These are phyloP conservation scores for Bradysia coprophila DNA, from an alignment of 1,140 invertebrate species.

Conservation along the genomic window DNA sequence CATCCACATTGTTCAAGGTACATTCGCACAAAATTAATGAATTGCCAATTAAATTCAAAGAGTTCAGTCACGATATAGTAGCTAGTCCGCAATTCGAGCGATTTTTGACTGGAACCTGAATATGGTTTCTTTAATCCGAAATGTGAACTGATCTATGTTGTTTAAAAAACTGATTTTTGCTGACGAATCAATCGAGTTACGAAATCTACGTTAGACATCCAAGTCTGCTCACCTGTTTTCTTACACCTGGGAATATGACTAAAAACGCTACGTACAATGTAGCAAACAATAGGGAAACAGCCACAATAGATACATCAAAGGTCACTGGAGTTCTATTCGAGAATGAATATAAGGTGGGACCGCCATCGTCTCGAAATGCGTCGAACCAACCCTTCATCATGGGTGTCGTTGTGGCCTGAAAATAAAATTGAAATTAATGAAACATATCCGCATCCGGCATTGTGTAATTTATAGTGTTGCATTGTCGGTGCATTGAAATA, in stretches of 20 bases:
- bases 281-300: conserved; percentile 68
- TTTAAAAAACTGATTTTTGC: no score
- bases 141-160: no score
- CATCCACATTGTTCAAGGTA: no score
- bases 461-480: not conserved
- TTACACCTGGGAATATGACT: conserved; percentile 83
- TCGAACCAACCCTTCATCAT: conserved; percentile 83
- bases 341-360: conserved; percentile 81
- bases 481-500: not conserved
- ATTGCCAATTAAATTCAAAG: no score
- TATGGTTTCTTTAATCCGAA: no score
- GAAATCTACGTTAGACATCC: no score
- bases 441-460: not conserved
- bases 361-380: conserved; percentile 77
- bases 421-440: conserved; percentile 3
- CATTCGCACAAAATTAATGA: no score
- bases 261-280: conserved; percentile 84
- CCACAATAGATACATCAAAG: conserved; percentile 70
- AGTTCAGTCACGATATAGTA: no score
- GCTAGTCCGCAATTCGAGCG: no score
- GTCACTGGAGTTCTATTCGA: conserved; percentile 84
- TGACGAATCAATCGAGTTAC: no score
- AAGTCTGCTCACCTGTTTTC: conserved; percentile 87
- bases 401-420: conserved; percentile 7
- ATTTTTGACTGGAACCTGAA: no score